Percentiles rank a stretch among this genome's conserved stretches.
phyloP scores from a whole-genome alignment of 23 tunicate genomes.

The Halocynthia roretzi region DNA sequence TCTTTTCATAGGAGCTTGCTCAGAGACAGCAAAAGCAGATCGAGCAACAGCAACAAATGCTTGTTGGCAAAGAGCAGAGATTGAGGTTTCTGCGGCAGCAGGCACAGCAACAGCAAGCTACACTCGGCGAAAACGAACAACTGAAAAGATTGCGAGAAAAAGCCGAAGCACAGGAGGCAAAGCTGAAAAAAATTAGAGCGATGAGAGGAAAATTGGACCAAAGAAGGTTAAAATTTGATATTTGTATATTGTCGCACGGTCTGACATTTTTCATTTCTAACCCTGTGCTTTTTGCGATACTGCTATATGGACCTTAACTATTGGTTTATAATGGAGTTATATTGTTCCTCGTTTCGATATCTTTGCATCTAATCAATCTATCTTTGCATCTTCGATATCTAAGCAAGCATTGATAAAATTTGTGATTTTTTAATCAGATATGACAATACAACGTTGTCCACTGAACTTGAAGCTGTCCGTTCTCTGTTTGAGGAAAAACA shows the following conservation, averaged over 20 bases:
- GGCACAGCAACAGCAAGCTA: slow-evolving; percentile 85
- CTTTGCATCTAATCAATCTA: too few species aligned
- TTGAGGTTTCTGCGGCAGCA: slow-evolving; percentile 74
- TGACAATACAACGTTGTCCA: slow-evolving; percentile 68
- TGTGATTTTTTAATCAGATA: slow-evolving; percentile 21
- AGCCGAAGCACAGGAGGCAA: slow-evolving; percentile 95
- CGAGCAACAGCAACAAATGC: slow-evolving; percentile 69
- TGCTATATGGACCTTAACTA: too few species aligned
- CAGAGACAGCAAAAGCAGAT: slow-evolving; percentile 79
- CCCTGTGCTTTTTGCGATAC: too few species aligned
- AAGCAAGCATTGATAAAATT: too few species aligned
- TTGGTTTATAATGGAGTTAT: not conserved
- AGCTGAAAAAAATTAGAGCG: slow-evolving; percentile 71
- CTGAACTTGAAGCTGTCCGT: slow-evolving; percentile 93
- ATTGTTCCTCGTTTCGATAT: not conserved
- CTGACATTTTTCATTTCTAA: not conserved
- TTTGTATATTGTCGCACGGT: not conserved
- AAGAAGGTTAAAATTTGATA: slow-evolving; percentile 27
- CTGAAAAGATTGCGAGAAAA: slow-evolving; percentile 78
- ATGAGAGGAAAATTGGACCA: slow-evolving; percentile 80
- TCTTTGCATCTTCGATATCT: too few species aligned
- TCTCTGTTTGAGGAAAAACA: slow-evolving; percentile 87
- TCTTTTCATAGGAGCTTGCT: slow-evolving; percentile 54
- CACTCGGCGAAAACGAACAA: slow-evolving; percentile 77
- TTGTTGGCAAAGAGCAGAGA: slow-evolving; percentile 80